Evolutionary conservation across 2,888 invertebrate species (phyloP), one percentile per base, ranked within the genome.

Genomic region (Chouioia cunea): DNA sequence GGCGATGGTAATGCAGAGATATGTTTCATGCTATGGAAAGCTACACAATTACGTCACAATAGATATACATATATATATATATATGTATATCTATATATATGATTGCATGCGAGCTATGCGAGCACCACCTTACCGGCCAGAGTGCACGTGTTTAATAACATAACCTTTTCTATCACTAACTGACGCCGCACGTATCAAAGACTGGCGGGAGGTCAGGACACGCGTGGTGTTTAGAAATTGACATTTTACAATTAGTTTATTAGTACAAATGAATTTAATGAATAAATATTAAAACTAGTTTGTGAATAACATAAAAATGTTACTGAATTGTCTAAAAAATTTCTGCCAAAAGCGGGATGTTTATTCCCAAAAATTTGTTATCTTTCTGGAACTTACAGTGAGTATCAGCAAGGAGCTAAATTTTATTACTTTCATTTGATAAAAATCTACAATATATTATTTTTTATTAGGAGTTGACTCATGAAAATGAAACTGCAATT

Each of bases 381-480:
- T 4, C 10, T 63, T 59, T 60, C 58, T 65, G 2, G 18, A 58
- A 10, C 14, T 58, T 4, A 18, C 52, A 54, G 73, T 73, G 65
- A 53, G 52, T 4, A 36, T 18, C 44, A n/a, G 43, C 18, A 20
- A 57, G 27, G 20, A 16, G 3, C 15, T 2, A 44, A 22, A 23
- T 18, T 43, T n/a, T 23, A n/a, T 14, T 6, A 22, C 14, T 14
- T 50, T 0, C 22, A 22, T n/a, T 12, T 48, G 16, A 53, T n/a
- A 43, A 57, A 47, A 50, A n/a, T 47, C 15, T 53, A 18, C 14
- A 18, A 18, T 36, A 27, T 15, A 22, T 14, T 47, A 10, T 64
- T 15, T 60, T 10, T 14, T 53, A 71, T 56, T 20, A 83, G 83
- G 75, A 77, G 66, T 73, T 78, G 8, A 74, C 56, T n/a, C 63